Conservation (phyloP, 2,113 vertebrate species). For the Zapus hudsonius region DNA sequence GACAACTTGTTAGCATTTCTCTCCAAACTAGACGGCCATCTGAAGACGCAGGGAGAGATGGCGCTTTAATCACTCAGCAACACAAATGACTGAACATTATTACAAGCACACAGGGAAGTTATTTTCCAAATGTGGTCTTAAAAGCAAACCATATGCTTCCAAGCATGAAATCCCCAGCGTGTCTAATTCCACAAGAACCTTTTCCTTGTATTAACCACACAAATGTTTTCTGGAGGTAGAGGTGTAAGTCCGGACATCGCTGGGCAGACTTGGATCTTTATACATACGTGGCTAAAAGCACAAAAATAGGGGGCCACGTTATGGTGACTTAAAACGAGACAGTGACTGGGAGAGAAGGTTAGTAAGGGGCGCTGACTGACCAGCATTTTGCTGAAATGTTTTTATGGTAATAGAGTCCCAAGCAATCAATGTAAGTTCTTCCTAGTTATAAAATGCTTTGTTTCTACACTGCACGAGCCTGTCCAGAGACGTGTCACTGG, state of each 20-base stretch:
- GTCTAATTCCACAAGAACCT: neutral
- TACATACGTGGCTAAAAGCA: neutral
- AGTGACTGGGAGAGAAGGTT: neutral
- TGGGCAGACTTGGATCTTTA: neutral
- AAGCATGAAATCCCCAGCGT: conserved; percentile 62
- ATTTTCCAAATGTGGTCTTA: conserved; percentile 69
- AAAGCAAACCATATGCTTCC: conserved; percentile 77
- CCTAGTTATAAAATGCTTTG: neutral
- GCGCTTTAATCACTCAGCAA: conserved; percentile 80
- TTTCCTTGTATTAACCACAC: neutral
- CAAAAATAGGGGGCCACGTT: neutral
- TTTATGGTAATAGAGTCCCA: neutral
- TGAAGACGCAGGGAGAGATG: conserved; percentile 46
- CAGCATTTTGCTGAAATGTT: conserved; percentile 40
- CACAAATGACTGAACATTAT: conserved; percentile 79
- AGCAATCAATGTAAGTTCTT: neutral
- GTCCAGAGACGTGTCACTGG: neutral
- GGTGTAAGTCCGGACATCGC: neutral
- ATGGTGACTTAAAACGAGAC: conserved; percentile 49
- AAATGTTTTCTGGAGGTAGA: neutral
- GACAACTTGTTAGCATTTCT: conserved; percentile 63
- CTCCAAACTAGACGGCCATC: conserved; percentile 40
- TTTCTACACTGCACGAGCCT: neutral
- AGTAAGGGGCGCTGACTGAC: neutral
- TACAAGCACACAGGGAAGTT: conserved; percentile 77